Percentiles rank a stretch among this genome's conserved stretches.
Evolutionary conservation across 1,140 invertebrate genomes (phyloP).

Genomic region (Microplitis demolitor): DNA sequence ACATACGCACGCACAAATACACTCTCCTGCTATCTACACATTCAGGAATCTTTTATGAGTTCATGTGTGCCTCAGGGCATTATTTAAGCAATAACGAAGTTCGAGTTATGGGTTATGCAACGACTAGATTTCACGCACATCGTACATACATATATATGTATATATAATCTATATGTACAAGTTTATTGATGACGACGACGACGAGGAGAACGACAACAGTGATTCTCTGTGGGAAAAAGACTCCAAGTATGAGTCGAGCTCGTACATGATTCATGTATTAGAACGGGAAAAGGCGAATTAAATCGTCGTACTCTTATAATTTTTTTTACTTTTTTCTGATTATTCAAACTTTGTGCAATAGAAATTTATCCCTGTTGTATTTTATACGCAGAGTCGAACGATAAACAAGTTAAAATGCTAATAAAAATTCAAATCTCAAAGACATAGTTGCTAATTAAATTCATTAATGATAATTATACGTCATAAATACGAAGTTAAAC

Average conservation of each 20-base stretch:
- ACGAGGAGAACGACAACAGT: too few relatives aligned
- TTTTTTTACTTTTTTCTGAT: not conserved
- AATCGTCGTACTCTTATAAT: not conserved
- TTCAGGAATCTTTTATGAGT: not conserved
- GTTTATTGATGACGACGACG: too few relatives aligned
- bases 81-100: not conserved
- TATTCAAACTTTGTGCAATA: constrained; percentile 2
- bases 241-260: constrained; percentile 6
- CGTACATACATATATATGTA: too few relatives aligned
- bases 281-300: not conserved
- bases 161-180: too few relatives aligned
- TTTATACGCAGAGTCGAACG: not conserved
- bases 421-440: too few relatives aligned
- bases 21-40: not conserved
- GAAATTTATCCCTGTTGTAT: constrained; percentile 5
- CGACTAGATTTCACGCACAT: too few relatives aligned
- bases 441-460: too few relatives aligned
- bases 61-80: not conserved
- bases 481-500: too few relatives aligned
- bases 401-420: not conserved
- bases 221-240: constrained; percentile 18
- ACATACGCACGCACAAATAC: too few relatives aligned
- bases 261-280: constrained; percentile 21
- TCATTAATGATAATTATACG: too few relatives aligned
- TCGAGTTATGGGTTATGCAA: not conserved